Evolutionary conservation across 2,888 invertebrate species (phyloP), one percentile per base, ranked within the genome.

Genomic region (Mimachlamys varia): DNA sequence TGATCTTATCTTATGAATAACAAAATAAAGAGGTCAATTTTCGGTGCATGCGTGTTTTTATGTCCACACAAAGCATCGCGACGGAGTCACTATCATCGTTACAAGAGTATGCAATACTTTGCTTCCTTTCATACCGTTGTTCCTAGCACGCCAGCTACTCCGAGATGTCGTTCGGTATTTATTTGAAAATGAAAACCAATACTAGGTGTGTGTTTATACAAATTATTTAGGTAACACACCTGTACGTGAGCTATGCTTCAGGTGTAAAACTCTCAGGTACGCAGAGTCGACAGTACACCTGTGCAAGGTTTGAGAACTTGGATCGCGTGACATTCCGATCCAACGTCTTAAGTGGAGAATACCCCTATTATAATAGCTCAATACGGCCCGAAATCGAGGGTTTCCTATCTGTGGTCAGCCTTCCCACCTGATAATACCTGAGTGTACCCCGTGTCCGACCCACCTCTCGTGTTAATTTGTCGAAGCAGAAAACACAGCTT

Each of bases 1-100:
- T 76, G 76, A 76, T 76, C 76, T 76, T 76, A 76, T 76, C 76
- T 76, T 33, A 76, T 76, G 33, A 76, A 76, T 76, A 76, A 76
- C 33, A 33, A 76, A 76, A 12, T 33, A 76, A 76, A 76, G 22
- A 33, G 76, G 76, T 76, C 76, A 27, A 33, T 76, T 76, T 76
- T 76, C 76, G 27, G 22, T 76, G 17, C 44, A 44, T 44, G 44
- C 44, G 62, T n/a, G 76, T 33, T 12, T 76, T 76, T 58, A 27
- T 76, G 27, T 33, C 33, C 76, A 76, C 76, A 76, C 76, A 76
- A 76, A 76, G 33, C 76, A 76, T 33, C 76, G 27, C 12, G 76
- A 76, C 76, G 10, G 76, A 76, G 12, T 27, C 76, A 76, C 76
- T 76, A 33, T 76, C 33, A 0, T 0, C 76, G 76, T 76, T 76